Conservation (phyloP, 2,888 invertebrate genomes). For the Philhelius pedissequus region DNA sequence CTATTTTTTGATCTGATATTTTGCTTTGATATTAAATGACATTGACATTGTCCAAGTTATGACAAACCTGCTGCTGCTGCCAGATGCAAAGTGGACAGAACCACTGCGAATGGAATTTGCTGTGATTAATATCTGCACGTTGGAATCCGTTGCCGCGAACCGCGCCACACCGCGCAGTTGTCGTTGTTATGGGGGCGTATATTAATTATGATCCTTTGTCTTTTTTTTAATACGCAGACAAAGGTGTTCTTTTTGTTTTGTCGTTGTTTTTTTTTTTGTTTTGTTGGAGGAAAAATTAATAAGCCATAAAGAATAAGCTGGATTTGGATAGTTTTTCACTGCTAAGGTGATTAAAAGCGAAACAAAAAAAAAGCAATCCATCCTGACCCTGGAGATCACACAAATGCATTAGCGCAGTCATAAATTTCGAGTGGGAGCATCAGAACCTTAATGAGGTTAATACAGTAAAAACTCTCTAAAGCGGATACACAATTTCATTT, state of each 20-base stretch:
- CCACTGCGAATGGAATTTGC: background rate
- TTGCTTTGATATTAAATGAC: slow-evolving; percentile 35
- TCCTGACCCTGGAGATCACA: slow-evolving; percentile 30
- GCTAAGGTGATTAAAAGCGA: slow-evolving; percentile 21
- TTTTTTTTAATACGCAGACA: slow-evolving; percentile 21
- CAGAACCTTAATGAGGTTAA: slow-evolving; percentile 36
- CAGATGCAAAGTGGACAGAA: slow-evolving; percentile 21
- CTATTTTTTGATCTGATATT: slow-evolving; percentile 9
- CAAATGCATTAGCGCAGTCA: slow-evolving; percentile 39
- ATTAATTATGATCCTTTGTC: slow-evolving; percentile 66
- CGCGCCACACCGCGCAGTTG: background rate
- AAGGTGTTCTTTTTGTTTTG: slow-evolving; percentile 21
- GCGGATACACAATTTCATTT: too few species aligned
- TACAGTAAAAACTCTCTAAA: background rate
- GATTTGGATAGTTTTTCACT: slow-evolving; percentile 13
- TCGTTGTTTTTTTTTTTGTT: background rate
- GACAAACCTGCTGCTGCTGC: slow-evolving; percentile 16
- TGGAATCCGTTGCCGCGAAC: background rate
- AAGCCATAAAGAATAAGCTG: slow-evolving; percentile 47
- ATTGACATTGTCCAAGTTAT: slow-evolving; percentile 61
- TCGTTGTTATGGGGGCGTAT: slow-evolving; percentile 44
- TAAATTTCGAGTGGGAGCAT: slow-evolving; percentile 33
- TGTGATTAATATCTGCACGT: slow-evolving; percentile 40
- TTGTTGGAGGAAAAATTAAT: slow-evolving; percentile 26
- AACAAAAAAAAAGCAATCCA: slow-evolving; percentile 26